phyloP scores from a whole-genome alignment of 2,888 invertebrate genomes.

The Neoascia interrupta region DNA sequence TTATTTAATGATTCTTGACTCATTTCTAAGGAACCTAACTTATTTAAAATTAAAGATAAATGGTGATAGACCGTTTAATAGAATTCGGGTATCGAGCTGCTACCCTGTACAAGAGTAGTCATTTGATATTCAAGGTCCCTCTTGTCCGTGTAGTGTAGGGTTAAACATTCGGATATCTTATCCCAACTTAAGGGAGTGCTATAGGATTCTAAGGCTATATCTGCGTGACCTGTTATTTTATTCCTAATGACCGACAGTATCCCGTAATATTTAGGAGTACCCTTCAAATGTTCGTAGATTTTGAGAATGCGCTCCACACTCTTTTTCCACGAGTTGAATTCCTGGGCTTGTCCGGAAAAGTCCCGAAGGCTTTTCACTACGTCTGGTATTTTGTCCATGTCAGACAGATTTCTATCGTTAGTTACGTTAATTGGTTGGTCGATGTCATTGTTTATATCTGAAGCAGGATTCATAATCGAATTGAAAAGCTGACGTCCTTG shows the following conservation, averaged over 20 bases:
- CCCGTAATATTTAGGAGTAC: conserved; percentile 8
- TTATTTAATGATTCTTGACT: conserved; percentile 24
- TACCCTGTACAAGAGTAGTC: conserved; percentile 20
- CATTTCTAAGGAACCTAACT: conserved; percentile 9
- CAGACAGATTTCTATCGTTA: conserved; percentile 4
- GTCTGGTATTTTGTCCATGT: conserved; percentile 23
- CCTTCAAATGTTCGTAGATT: conserved; percentile 14
- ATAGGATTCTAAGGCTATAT: background rate
- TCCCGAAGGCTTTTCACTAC: conserved; percentile 14
- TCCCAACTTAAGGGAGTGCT: background rate
- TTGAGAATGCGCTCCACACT: conserved; percentile 11
- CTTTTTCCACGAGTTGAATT: conserved; percentile 1
- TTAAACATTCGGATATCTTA: background rate
- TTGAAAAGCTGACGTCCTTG: conserved; percentile 25
- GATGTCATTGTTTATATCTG: conserved; percentile 30
- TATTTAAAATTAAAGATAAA: conserved; percentile 21
- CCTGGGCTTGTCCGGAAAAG: conserved; percentile 2
- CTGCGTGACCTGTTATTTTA: background rate
- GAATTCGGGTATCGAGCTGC: conserved; percentile 6
- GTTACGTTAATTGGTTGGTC: conserved; percentile 12
- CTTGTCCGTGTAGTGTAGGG: conserved; percentile 12
- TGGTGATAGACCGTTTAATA: conserved; percentile 26
- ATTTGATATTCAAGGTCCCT: background rate
- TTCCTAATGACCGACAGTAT: background rate
- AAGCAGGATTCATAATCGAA: conserved; percentile 27